Conservation (phyloP, 2,113 vertebrate genomes). For the Xiphorhynchus elegans region DNA sequence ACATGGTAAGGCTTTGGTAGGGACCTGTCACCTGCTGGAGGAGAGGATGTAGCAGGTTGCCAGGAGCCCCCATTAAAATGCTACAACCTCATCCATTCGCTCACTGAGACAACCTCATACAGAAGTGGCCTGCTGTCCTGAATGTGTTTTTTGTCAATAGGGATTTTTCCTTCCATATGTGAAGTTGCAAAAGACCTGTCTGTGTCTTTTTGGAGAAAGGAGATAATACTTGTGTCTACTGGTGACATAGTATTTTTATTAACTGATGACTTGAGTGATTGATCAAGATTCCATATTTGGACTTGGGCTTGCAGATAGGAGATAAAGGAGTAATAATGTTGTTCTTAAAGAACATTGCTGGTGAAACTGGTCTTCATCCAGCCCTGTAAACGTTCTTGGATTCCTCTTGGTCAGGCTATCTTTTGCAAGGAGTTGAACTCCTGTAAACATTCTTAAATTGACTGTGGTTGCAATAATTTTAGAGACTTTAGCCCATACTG, state of each 20-base stretch:
- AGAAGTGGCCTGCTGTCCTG: background rate
- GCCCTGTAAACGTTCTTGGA: background rate
- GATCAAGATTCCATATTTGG: background rate
- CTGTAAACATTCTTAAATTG: background rate
- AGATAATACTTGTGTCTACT: background rate
- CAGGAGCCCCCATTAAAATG: background rate
- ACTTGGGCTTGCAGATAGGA: background rate
- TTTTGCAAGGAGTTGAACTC: background rate
- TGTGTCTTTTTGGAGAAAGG: background rate
- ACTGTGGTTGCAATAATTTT: background rate
- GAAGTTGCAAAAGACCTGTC: background rate
- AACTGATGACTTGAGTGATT: background rate
- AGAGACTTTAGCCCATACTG: background rate
- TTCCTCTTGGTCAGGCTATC: background rate
- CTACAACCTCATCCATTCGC: background rate
- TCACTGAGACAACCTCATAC: background rate
- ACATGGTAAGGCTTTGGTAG: background rate
- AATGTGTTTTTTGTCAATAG: background rate
- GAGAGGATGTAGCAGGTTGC: background rate
- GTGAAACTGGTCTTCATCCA: background rate
- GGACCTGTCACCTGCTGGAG: background rate
- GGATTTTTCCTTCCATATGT: background rate
- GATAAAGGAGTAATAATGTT: background rate
- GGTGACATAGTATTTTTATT: background rate
- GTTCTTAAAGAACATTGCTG: background rate